Conservation (phyloP, 2,113 vertebrate genomes). For the Oriolus oriolus region DNA sequence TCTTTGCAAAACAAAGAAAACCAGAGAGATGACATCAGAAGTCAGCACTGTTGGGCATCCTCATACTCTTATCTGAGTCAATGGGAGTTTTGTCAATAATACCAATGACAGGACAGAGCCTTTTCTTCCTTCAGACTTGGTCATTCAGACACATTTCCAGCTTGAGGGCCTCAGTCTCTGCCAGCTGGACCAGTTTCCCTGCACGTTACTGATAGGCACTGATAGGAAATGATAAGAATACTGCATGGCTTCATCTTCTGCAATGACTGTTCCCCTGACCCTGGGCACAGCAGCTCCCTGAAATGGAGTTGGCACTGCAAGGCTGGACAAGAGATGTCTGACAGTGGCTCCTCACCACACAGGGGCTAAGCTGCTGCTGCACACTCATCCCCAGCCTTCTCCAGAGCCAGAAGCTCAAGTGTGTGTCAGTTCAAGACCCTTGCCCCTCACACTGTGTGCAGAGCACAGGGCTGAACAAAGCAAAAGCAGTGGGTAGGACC, state of each 20-base stretch:
- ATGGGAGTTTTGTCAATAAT: conserved; percentile 26
- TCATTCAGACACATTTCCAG: not conserved
- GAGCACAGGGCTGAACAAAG: not conserved
- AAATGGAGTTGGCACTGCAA: not conserved
- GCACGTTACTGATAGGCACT: rapidly evolving
- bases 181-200: not conserved
- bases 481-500: not conserved
- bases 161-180: not conserved
- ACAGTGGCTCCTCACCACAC: not conserved
- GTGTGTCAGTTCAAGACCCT: not conserved
- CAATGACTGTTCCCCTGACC: rapidly evolving
- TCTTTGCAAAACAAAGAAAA: conserved; percentile 31
- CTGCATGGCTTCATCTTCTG: not conserved
- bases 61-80: not conserved
- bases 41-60: not conserved
- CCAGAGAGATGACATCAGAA: conserved; percentile 34
- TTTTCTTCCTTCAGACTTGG: not conserved
- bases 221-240: not conserved
- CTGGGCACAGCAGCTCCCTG: not conserved
- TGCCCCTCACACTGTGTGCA: not conserved
- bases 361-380: not conserved
- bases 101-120: not conserved
- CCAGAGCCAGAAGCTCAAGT: not conserved
- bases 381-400: not conserved
- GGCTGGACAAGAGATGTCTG: not conserved